Evolutionary conservation across 2,113 vertebrate species (phyloP).

Genomic region (Psophia crepitans): DNA sequence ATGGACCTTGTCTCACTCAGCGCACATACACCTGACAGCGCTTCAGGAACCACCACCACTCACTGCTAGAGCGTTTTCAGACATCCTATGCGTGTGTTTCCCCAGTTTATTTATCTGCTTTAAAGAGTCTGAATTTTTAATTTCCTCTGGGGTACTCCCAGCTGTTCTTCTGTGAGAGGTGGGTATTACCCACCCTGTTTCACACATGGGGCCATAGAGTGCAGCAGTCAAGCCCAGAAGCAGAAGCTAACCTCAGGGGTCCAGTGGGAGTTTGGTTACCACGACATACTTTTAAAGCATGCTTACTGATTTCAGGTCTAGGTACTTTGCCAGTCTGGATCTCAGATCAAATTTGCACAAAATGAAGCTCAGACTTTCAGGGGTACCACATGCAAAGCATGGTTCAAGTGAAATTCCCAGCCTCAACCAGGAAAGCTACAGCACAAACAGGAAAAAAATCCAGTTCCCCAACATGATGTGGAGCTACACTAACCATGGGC

Average conservation of each 20-base stretch:
- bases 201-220: fast-evolving
- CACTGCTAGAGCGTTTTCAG: not conserved
- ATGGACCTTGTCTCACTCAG: not conserved
- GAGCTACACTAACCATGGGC: not conserved
- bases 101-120: not conserved
- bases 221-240: not conserved
- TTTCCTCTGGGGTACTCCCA: not conserved
- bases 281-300: not conserved
- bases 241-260: not conserved
- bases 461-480: not conserved
- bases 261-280: not conserved
- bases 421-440: not conserved
- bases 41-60: not conserved
- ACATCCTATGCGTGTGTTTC: not conserved
- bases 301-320: not conserved
- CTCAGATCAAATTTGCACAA: not conserved
- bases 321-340: not conserved
- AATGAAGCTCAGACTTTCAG: not conserved
- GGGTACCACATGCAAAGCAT: not conserved
- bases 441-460: not conserved
- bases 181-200: not conserved
- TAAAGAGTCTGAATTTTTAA: not conserved
- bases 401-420: not conserved
- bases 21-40: fast-evolving
- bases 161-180: not conserved